Percentiles rank a stretch among this genome's conserved stretches.
Evolutionary conservation across 2,797 vertebrate species (phyloP).

Genomic region (Siniperca scherzeri): DNA sequence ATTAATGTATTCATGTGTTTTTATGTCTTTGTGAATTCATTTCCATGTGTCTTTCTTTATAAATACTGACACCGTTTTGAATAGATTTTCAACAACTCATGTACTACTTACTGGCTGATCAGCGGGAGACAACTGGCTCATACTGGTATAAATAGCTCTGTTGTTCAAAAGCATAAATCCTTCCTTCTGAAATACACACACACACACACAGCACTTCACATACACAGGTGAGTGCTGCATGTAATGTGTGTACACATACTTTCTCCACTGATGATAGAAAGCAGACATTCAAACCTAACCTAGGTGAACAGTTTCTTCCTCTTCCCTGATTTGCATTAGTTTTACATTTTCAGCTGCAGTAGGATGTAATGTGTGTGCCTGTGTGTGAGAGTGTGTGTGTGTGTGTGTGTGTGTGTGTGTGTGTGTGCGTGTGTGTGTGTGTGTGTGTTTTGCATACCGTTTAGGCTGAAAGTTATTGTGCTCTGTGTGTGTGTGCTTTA

Average conservation of each 20-base stretch:
- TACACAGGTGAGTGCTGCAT: neutral
- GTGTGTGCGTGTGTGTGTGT: slow-evolving; percentile 7
- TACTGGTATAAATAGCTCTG: slow-evolving; percentile 3
- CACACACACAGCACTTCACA: neutral
- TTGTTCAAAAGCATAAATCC: slow-evolving; percentile 9
- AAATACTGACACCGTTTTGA: neutral
- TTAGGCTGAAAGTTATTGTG: slow-evolving; percentile 8
- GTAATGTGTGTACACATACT: slow-evolving; percentile 2
- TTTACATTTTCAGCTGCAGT: slow-evolving; percentile 41
- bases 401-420: slow-evolving; percentile 8
- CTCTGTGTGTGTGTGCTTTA: slow-evolving; percentile 63
- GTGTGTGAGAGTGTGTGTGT: neutral
- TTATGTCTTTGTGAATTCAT: neutral
- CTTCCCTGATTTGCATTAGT: slow-evolving; percentile 63
- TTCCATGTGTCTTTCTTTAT: neutral
- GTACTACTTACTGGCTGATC: neutral
- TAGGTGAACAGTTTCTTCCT: slow-evolving; percentile 16
- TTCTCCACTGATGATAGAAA: slow-evolving; percentile 24
- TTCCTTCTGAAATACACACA: neutral
- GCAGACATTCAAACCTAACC: neutral
- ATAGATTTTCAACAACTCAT: neutral
- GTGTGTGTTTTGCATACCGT: slow-evolving; percentile 18
- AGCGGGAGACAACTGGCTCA: neutral
- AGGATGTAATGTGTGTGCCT: neutral
- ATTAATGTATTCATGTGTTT: neutral